Evolutionary conservation across 2,888 invertebrate species (phyloP).

Genomic region (Ceramica pisi): DNA sequence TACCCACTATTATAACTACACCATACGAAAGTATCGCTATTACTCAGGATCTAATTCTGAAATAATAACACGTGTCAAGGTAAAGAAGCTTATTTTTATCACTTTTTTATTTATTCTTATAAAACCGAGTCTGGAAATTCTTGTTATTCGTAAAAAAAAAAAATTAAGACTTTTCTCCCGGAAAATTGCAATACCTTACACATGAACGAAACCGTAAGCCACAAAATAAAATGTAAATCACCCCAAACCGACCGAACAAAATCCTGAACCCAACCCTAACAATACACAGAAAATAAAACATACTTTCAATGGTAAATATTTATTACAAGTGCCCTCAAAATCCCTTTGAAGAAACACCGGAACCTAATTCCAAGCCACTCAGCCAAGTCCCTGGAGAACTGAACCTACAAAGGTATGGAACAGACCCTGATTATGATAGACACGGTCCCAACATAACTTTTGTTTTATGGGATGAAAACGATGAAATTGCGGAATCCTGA

Average conservation of each 20-base stretch:
- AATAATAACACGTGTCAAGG: no score
- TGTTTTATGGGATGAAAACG: constrained; percentile 28
- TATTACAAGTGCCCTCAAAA: constrained; percentile 16
- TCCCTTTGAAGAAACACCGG: constrained; percentile 15
- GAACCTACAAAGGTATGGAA: constrained; percentile 27
- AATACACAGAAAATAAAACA: constrained; percentile 18
- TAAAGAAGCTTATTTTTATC: no score
- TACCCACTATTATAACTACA: no score
- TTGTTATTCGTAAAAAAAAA: no score
- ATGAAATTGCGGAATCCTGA: constrained; percentile 21
- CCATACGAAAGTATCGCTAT: no score
- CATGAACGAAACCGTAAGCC: not conserved
- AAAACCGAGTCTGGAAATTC: no score
- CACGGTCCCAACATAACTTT: constrained; percentile 24
- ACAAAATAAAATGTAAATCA: constrained; percentile 13
- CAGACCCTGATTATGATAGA: constrained; percentile 32
- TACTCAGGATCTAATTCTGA: no score
- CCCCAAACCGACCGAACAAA: not conserved
- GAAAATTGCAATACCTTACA: constrained; percentile 2
- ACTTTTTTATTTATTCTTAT: no score
- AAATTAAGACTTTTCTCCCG: not conserved
- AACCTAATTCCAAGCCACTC: constrained; percentile 27
- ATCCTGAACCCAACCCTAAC: not conserved
- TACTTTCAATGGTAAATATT: constrained; percentile 18
- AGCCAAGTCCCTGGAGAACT: constrained; percentile 17